Conservation (phyloP, 2,888 invertebrate genomes). For the Norana najaformis region DNA sequence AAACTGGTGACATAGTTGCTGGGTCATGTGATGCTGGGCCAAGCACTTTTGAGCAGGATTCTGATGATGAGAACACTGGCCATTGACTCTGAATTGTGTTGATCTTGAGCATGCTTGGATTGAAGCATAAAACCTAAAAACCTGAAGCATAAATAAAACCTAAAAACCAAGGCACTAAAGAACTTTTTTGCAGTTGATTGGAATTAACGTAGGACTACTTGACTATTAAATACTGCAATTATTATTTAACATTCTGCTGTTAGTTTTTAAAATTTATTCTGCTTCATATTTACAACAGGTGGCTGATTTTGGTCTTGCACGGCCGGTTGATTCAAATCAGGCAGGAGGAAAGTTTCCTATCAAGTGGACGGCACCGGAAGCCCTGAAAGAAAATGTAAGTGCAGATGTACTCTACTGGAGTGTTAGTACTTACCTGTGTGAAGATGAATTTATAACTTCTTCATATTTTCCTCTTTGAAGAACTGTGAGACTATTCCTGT, state of each 20-base stretch:
- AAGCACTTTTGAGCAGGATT: background rate
- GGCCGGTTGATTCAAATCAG: constrained; percentile 65
- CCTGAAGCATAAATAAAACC: no score
- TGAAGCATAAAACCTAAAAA: background rate
- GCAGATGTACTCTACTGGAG: background rate
- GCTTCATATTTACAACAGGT: constrained; percentile 53
- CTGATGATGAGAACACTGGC: background rate
- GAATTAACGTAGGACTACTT: constrained; percentile 20
- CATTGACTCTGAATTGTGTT: no score
- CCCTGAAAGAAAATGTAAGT: constrained; percentile 72
- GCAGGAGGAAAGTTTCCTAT: constrained; percentile 93
- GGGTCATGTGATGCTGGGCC: background rate
- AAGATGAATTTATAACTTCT: background rate
- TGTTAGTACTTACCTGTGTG: no score
- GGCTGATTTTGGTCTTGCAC: constrained; percentile 69
- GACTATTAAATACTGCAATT: constrained; percentile 54
- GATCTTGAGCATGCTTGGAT: background rate
- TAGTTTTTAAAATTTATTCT: background rate
- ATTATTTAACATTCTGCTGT: background rate
- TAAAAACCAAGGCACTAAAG: background rate
- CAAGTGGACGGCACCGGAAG: constrained; percentile 99
- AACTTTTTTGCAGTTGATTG: background rate
- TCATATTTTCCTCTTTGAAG: no score
- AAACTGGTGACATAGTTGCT: background rate
- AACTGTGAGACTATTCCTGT: background rate